Base-by-base conservation (phyloP, 1,140 invertebrate genomes). In the Papilio helenus region DNA sequence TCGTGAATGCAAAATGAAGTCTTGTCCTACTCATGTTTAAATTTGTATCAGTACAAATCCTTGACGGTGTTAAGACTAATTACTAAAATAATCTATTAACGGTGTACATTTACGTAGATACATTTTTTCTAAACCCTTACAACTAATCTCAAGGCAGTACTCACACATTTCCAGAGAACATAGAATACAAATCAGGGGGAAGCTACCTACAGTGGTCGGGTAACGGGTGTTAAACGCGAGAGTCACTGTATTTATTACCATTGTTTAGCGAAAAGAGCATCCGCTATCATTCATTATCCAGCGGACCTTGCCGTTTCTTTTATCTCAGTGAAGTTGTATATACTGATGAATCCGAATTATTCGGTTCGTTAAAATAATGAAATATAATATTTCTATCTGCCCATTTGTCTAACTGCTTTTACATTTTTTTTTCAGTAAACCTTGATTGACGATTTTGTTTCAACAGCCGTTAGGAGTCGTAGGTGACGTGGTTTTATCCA, bases 221-320 rank as follows among this genome's bases (percentile, higher is more conserved):
- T 85, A 84, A 82, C 83, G 86, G 87, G 85, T 83, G 89, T 88
- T 93, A 89, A 93, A 83, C 87, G 81, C 80, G 79, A 74, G 81
- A 88, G 86, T 92, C 90, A 83, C 91, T 93, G 92, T 93, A 93
- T 93, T 93, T 93, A 93, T 93, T 93, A 93, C 91, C 92, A 93
- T 93, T 93, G 90, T 93, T 93, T 93, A 93, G 91, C 83, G 85
- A 86, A 89, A 91, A 87, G 87, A 91, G 91, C 89, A 87, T 89
- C 82, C 88, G 82, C 80, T 88, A 88, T 90, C 88, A 90, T 93
- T 92, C 90, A 90, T 93, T 93, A 92, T 86, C 85, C 80, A 80
- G 85, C 80, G 74, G 71, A 79, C 82, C 81, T 78, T 73, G 78
- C 81, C 82, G 81, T 89, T 85, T 86, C 81, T 88, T 81, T 79